phyloP scores from a whole-genome alignment of 2,797 vertebrate species.

The Chrysocyon brachyurus region DNA sequence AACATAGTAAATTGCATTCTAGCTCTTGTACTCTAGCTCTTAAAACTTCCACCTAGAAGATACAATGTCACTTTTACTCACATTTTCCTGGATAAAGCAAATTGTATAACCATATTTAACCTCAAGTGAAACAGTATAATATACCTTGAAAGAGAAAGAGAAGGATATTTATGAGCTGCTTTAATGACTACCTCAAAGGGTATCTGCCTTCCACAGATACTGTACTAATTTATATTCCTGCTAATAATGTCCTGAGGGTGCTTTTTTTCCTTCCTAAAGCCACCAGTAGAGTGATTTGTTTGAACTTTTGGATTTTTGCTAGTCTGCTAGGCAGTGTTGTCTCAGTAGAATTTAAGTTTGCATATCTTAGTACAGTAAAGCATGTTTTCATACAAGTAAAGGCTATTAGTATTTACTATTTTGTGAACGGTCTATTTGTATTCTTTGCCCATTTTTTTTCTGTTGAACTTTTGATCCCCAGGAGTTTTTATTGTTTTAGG shows the following conservation, averaged over 20 bases:
- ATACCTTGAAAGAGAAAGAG: neutral
- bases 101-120: neutral
- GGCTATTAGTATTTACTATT: constrained; percentile 33
- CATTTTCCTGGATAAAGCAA: neutral
- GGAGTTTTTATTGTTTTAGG: constrained; percentile 33
- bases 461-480: constrained; percentile 7
- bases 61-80: neutral
- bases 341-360: constrained; percentile 44
- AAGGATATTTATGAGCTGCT: constrained; percentile 4
- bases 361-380: constrained; percentile 36
- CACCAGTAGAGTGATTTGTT: neutral
- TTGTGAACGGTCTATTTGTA: neutral
- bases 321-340: neutral
- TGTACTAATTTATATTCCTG: neutral
- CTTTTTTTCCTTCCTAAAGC: neutral
- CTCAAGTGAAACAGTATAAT: neutral
- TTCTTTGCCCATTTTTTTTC: constrained; percentile 18
- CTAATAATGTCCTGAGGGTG: neutral
- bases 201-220: neutral
- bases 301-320: constrained; percentile 27
- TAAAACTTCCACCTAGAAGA: neutral
- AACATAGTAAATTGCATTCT: neutral
- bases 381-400: constrained; percentile 37
- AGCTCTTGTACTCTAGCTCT: constrained; percentile 25
- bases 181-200: neutral